Evolutionary conservation across 2,888 invertebrate species (phyloP).

Genomic region (Drosophila meridiana): DNA sequence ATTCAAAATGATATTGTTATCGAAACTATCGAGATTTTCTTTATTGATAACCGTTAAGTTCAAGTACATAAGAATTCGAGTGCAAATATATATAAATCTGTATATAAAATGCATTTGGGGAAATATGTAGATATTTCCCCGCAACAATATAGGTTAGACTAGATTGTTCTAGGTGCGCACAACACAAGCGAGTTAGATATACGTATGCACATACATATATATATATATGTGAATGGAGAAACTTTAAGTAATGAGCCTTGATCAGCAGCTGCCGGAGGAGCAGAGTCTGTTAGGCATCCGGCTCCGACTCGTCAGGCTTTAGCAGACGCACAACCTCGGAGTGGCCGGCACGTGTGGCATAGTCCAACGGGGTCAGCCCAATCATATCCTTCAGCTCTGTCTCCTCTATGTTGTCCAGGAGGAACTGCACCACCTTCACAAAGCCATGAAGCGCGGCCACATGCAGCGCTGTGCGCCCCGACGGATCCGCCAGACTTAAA

Average conservation of each 20-base stretch:
- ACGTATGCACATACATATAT: background rate
- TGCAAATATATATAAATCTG: constrained; percentile 13
- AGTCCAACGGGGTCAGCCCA: constrained; percentile 87
- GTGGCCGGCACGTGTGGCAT: constrained; percentile 84
- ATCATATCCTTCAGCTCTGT: constrained; percentile 86
- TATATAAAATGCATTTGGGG: background rate
- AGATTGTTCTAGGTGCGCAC: constrained; percentile 5
- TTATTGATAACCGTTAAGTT: constrained; percentile 22
- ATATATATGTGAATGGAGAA: background rate
- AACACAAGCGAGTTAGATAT: background rate
- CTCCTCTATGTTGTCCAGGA: constrained; percentile 86
- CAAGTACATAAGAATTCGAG: constrained; percentile 32
- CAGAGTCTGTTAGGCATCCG: constrained; percentile 3
- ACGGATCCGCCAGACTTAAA: constrained; percentile 87
- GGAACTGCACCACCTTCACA: constrained; percentile 85
- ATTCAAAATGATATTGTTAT: constrained; percentile 1
- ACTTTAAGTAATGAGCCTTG: constrained; percentile 15
- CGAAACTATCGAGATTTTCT: constrained; percentile 6
- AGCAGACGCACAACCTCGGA: constrained; percentile 26
- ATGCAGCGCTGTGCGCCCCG: constrained; percentile 89
- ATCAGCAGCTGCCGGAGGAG: background rate
- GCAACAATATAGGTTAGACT: constrained; percentile 17
- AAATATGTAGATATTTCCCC: background rate
- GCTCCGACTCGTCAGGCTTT: background rate
- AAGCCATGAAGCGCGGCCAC: constrained; percentile 88